These are phyloP conservation scores for Thaumatotibia leucotreta DNA, from an alignment of 1,140 invertebrate genomes.

Conservation along the genomic window DNA sequence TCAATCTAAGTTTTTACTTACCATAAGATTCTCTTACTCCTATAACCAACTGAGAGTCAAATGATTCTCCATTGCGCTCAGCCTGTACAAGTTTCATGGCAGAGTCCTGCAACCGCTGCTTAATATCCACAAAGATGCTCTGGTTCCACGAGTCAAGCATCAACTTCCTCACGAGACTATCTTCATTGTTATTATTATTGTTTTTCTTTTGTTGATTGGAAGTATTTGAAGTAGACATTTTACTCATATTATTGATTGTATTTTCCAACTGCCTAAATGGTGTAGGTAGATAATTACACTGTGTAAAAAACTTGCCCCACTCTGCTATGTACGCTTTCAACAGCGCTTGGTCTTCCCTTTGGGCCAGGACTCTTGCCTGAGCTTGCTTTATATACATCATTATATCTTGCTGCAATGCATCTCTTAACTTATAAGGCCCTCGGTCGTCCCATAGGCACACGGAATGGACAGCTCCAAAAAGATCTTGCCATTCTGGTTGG, in stretches of 20 bases:
- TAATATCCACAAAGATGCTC: constrained; percentile 97
- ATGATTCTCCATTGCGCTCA: constrained; percentile 97
- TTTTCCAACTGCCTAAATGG: constrained; percentile 96
- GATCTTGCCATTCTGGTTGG: constrained; percentile 97
- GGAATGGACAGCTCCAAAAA: constrained; percentile 96
- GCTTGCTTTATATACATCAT: constrained; percentile 96
- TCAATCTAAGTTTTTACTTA: constrained; percentile 51
- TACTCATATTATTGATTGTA: constrained; percentile 79
- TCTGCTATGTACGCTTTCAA: constrained; percentile 97
- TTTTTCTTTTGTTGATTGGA: constrained; percentile 83
- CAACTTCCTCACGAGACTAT: constrained; percentile 93
- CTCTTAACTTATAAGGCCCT: constrained; percentile 89
- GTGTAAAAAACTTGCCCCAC: constrained; percentile 98
- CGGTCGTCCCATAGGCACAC: constrained; percentile 98
- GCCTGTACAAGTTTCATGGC: constrained; percentile 98
- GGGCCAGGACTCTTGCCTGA: constrained; percentile 91
- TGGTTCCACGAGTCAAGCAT: constrained; percentile 99
- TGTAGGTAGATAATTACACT: constrained; percentile 97
- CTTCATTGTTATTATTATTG: constrained; percentile 85
- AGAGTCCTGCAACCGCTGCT: constrained; percentile 94
- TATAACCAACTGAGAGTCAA: constrained; percentile 98
- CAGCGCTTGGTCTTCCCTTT: constrained; percentile 95
- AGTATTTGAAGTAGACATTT: constrained; percentile 57
- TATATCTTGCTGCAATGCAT: constrained; percentile 94
- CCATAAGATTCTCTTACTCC: constrained; percentile 97